phyloP scores from a whole-genome alignment of 35 echinoderm and acorn worm genomes.

The Anneissia japonica region DNA sequence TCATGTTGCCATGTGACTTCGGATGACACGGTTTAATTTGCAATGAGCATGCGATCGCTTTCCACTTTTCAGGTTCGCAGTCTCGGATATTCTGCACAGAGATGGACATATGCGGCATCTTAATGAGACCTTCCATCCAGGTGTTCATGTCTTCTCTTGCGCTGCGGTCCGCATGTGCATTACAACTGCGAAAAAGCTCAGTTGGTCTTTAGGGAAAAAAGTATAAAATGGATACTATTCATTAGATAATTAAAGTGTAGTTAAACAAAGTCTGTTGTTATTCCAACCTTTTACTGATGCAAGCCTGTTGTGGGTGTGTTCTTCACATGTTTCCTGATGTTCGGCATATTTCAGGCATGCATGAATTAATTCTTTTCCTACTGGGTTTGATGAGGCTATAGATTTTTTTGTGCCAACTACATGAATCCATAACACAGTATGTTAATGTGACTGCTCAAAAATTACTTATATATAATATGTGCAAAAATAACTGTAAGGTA shows the following conservation, averaged over 20 bases:
- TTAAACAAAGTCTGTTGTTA: not conserved
- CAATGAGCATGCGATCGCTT: conserved; percentile 88
- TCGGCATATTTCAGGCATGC: too few species aligned
- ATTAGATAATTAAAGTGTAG: not conserved
- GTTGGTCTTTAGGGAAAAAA: conserved; percentile 50
- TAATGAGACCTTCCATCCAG: conserved; percentile 72
- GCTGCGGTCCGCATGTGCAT: conserved; percentile 54
- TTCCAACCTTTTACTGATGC: not conserved
- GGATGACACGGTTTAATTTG: conserved; percentile 90
- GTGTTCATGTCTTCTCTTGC: conserved; percentile 63
- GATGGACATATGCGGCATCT: conserved; percentile 75
- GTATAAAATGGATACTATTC: not conserved
- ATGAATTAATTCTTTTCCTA: too few species aligned
- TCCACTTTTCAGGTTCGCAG: conserved; percentile 94
- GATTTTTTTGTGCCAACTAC: too few species aligned
- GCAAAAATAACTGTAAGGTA: too few species aligned
- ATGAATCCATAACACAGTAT: too few species aligned
- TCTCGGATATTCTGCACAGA: conserved; percentile 75
- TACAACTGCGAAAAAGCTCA: conserved; percentile 83
- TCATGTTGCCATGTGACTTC: conserved; percentile 92
- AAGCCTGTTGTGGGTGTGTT: too few species aligned
- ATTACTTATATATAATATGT: too few species aligned
- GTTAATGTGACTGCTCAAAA: too few species aligned
- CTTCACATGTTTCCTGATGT: too few species aligned
- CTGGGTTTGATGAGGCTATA: too few species aligned